A percentile compares a stretch with the other conserved stretches of the same genome.
phyloP scores from a whole-genome alignment of 2,797 vertebrate genomes.

The Brachyrhaphis roseni region DNA sequence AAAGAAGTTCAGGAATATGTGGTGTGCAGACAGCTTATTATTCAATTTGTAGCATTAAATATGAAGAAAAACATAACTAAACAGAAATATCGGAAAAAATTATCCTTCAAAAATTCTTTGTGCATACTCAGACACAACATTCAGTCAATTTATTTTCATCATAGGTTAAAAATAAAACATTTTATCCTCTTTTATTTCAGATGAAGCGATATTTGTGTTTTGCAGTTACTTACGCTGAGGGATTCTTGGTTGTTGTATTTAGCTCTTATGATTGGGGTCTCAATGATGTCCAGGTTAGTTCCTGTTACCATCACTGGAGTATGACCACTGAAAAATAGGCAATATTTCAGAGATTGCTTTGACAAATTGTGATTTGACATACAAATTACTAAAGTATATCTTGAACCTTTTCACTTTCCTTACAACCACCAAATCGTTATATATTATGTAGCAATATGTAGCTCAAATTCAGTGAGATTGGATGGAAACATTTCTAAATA shows the following conservation, averaged over 20 bases:
- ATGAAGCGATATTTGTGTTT: neutral
- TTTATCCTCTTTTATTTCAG: neutral
- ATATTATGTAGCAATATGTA: neutral
- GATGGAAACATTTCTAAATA: neutral
- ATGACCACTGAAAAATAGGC: constrained; percentile 84
- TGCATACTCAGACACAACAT: neutral
- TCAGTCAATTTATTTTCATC: neutral
- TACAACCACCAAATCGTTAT: neutral
- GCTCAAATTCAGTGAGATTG: neutral
- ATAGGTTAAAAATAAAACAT: neutral
- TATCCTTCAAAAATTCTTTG: neutral
- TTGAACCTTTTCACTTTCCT: neutral
- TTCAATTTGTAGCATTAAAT: neutral
- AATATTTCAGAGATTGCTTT: constrained; percentile 1
- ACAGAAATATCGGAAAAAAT: neutral
- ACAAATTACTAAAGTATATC: neutral
- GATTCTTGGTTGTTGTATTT: constrained; percentile 93
- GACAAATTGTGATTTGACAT: constrained; percentile 10
- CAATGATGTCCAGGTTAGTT: constrained; percentile 96
- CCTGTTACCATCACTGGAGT: constrained; percentile 96
- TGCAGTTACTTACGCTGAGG: constrained; percentile 87
- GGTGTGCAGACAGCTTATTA: constrained; percentile 14
- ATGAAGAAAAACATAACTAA: neutral
- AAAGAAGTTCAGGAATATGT: neutral
- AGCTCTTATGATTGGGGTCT: constrained; percentile 95